Conservation (phyloP, 2,797 vertebrate species). For the Taeniopygia guttata region DNA sequence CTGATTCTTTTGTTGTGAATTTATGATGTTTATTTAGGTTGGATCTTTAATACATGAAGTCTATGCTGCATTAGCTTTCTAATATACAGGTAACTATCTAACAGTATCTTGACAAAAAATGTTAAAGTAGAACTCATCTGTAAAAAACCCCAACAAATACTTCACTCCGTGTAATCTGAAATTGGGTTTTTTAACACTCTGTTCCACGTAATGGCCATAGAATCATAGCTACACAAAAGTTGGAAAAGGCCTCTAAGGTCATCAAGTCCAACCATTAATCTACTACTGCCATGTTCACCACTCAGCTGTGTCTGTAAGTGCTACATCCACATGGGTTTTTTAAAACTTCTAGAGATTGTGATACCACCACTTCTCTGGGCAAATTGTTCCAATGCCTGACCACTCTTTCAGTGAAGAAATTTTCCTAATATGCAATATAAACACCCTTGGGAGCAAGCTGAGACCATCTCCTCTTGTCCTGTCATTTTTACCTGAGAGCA, state of each 20-base stretch:
- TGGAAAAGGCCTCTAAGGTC: background rate
- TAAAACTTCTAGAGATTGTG: background rate
- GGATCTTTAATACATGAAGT: background rate
- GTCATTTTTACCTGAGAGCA: background rate
- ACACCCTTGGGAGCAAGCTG: rapidly evolving
- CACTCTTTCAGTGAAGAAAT: background rate
- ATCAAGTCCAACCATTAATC: background rate
- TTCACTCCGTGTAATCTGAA: background rate
- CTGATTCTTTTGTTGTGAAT: background rate
- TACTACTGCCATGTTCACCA: background rate
- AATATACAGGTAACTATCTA: background rate
- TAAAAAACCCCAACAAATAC: rapidly evolving
- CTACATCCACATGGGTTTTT: rapidly evolving
- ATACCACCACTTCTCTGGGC: background rate
- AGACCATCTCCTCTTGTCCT: background rate
- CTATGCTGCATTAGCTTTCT: background rate
- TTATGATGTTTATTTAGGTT: background rate
- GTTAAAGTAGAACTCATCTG: background rate
- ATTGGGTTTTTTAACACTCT: background rate
- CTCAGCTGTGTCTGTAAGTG: background rate
- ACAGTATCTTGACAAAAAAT: background rate
- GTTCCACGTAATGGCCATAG: background rate
- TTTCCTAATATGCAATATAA: background rate
- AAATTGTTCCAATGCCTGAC: background rate
- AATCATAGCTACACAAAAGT: background rate